Evolutionary conservation across 1,140 invertebrate genomes (phyloP).

Genomic region (Ephestia elutella): DNA sequence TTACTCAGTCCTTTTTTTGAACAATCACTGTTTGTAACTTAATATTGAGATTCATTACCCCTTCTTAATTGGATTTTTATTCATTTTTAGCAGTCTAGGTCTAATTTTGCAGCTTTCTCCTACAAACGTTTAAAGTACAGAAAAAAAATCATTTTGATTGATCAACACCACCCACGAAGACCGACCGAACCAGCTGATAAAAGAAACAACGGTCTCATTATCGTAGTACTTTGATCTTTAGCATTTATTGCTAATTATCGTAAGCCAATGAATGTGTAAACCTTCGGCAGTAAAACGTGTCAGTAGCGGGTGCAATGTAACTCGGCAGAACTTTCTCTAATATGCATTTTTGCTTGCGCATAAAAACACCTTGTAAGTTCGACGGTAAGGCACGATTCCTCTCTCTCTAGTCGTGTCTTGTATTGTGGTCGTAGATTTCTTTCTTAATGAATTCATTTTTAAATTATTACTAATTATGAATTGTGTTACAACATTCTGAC

Average conservation of each 20-base stretch:
- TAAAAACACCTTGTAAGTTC: too few relatives aligned
- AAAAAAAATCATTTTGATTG: too few relatives aligned
- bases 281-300: not conserved
- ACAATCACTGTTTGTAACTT: not conserved
- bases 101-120: too few relatives aligned
- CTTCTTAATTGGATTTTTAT: too few relatives aligned
- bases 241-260: not conserved
- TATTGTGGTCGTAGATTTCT: not conserved
- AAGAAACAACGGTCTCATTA: too few relatives aligned
- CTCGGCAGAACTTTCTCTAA: not conserved
- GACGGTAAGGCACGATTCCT: not conserved
- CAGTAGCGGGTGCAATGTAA: not conserved
- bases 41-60: not conserved
- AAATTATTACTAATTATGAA: too few relatives aligned
- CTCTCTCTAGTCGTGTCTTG: not conserved
- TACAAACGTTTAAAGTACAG: too few relatives aligned
- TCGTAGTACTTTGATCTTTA: not conserved
- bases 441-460: too few relatives aligned
- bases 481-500: too few relatives aligned
- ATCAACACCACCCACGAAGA: too few relatives aligned
- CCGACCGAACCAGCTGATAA: too few relatives aligned
- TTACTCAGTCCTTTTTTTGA: not conserved
- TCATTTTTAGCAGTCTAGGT: too few relatives aligned
- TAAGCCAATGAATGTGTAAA: not conserved
- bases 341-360: not conserved